Evolutionary conservation across 2,113 vertebrate genomes (phyloP), one percentile per base, ranked within the genome.

Genomic region (Zosterops pallidus): DNA sequence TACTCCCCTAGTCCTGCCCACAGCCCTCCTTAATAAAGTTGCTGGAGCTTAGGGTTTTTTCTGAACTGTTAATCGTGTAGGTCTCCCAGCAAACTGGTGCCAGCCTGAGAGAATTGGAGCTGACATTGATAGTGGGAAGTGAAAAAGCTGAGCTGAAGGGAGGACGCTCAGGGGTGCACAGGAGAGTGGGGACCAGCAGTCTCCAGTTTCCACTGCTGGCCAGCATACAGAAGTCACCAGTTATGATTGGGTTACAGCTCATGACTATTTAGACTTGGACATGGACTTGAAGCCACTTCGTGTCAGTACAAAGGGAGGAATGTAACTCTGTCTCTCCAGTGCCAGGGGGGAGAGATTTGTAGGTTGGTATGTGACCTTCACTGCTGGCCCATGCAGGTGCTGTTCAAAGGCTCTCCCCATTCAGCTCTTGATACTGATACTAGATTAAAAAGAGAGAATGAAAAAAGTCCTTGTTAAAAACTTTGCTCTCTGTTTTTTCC

Each of bases 361-460:
- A 91, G 77, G 71, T 91, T 95, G 97, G 97, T 97, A 97, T 97
- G 97, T 97, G 97, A 97, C 96, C 97, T 97, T 97, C 96, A 88
- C 86, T 90, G 81, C 86, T 92, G 93, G 95, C 89, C 96, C 95
- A 75, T 92, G 88, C 97, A 98, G 97, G 97, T 97, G 96, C 93
- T 95, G 92, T 94, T 96, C 95, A 95, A 91, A 94, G 92, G 93
- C 94, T 91, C 92, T 94, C 76, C 91, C 96, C 93, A 77, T 97
- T 97, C 94, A 95, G 87, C 82, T 88, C 93, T 91, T 93, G 93
- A 96, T 94, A 97, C 95, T 94, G 93, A 96, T 95, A 95, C 96
- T 90, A 96, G 95, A 97, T 89, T 97, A 95, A 86, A 97, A 97
- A 75, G 95, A 64, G 77, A 91, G 96, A 92, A 95, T 89, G 96